phyloP scores from a whole-genome alignment of 2,113 vertebrate species.

The Labeo rohita region DNA sequence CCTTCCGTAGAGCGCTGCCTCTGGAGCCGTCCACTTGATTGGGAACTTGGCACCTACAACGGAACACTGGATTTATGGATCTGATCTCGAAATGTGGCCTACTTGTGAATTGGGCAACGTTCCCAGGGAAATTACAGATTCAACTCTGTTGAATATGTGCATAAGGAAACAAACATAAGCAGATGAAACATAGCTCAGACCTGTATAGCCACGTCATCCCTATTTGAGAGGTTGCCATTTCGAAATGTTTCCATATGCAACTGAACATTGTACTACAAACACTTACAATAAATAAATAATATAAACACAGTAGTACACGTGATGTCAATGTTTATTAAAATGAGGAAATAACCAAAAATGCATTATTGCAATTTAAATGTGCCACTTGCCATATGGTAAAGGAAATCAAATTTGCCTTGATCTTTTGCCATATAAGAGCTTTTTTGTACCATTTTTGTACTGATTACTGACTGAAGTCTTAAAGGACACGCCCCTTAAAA shows the following conservation, averaged over 20 bases:
- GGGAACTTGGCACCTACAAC: conserved; percentile 94
- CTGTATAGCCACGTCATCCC: not conserved
- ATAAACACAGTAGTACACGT: not conserved
- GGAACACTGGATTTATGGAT: conserved; percentile 36
- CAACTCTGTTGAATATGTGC: not conserved
- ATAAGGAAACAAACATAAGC: conserved; percentile 16
- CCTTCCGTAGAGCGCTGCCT: conserved; percentile 94
- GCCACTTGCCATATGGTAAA: not conserved
- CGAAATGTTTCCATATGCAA: not conserved
- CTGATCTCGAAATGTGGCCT: conserved; percentile 15
- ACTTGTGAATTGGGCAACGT: conserved; percentile 10
- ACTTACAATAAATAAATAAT: not conserved
- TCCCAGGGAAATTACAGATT: conserved; percentile 15
- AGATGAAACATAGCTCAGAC: conserved; percentile 36
- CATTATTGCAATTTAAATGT: not conserved
- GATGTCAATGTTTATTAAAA: not conserved
- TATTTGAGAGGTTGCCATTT: not conserved
- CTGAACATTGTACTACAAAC: not conserved
- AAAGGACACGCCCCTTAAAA: no score
- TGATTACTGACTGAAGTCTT: no score
- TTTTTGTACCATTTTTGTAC: no score
- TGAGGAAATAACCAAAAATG: not conserved
- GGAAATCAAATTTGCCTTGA: no score
- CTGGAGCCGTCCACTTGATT: conserved; percentile 98
- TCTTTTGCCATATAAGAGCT: no score